These are phyloP conservation scores for Gymnarchus niloticus DNA, from an alignment of 2,113 vertebrate genomes.

Conservation along the genomic window DNA sequence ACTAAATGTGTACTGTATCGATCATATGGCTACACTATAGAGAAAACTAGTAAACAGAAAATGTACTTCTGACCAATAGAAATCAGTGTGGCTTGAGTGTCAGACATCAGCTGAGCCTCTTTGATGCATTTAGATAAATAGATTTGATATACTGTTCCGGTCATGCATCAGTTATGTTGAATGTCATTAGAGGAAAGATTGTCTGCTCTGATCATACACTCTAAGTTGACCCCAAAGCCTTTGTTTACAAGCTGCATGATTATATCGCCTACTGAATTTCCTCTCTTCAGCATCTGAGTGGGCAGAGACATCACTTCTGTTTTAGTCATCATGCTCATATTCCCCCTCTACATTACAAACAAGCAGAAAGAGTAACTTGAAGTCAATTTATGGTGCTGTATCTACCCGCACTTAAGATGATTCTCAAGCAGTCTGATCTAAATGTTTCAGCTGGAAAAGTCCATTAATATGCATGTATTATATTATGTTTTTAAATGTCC, in stretches of 20 bases:
- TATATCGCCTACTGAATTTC: neutral
- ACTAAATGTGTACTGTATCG: neutral
- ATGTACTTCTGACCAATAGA: neutral
- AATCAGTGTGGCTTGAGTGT: neutral
- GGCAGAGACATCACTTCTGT: neutral
- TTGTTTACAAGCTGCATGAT: neutral
- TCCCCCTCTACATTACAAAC: too few relatives aligned
- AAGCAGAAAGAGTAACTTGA: too few relatives aligned
- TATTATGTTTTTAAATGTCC: too few relatives aligned
- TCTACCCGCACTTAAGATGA: too few relatives aligned
- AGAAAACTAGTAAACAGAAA: neutral
- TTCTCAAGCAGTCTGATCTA: too few relatives aligned
- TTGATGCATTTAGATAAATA: neutral
- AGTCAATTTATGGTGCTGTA: too few relatives aligned
- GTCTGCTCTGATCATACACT: neutral
- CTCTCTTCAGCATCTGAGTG: neutral
- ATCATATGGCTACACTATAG: too few relatives aligned
- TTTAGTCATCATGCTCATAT: too few relatives aligned
- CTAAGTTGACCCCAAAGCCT: slow-evolving; percentile 10
- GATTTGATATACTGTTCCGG: neutral
- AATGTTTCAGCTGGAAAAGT: too few relatives aligned
- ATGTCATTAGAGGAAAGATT: neutral
- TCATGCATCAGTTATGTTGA: neutral
- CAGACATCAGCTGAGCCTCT: neutral
- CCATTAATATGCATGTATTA: neutral